Conservation (phyloP, 2,113 vertebrate species). For the Dasyornis broadbenti region DNA sequence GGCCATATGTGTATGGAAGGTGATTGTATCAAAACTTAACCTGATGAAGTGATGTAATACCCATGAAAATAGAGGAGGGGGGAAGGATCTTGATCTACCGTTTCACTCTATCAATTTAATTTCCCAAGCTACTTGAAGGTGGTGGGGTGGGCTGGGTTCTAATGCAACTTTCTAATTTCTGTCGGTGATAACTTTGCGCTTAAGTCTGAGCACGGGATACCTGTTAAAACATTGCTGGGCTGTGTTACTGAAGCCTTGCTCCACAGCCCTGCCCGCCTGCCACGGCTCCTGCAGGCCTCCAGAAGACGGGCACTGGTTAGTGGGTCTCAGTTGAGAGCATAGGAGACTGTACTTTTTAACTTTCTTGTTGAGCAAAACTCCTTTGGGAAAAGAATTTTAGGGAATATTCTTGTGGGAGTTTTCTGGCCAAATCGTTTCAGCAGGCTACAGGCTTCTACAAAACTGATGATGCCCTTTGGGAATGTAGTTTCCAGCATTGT, state of each 20-base stretch:
- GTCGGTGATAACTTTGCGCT: background rate
- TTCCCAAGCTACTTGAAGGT: background rate
- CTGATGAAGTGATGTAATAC: background rate
- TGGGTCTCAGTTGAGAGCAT: background rate
- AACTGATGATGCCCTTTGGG: background rate
- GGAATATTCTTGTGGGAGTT: background rate
- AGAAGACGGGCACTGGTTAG: background rate
- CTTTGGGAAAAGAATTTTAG: background rate
- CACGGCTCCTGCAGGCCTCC: background rate
- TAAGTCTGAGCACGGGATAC: background rate
- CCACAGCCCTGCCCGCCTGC: background rate
- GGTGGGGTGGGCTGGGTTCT: background rate
- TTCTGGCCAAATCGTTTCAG: background rate
- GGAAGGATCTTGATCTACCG: background rate
- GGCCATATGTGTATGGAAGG: background rate
- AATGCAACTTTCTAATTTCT: background rate
- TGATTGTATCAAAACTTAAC: background rate
- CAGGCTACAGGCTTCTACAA: background rate
- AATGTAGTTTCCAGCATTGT: background rate
- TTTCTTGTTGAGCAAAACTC: background rate
- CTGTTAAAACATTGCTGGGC: rapidly evolving
- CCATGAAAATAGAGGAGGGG: background rate
- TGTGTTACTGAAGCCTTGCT: background rate
- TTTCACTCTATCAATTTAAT: background rate
- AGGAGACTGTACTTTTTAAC: background rate